Evolutionary conservation across 2,888 invertebrate species (phyloP), one percentile per base, ranked within the genome.

Genomic region (Trichopria drosophilae): DNA sequence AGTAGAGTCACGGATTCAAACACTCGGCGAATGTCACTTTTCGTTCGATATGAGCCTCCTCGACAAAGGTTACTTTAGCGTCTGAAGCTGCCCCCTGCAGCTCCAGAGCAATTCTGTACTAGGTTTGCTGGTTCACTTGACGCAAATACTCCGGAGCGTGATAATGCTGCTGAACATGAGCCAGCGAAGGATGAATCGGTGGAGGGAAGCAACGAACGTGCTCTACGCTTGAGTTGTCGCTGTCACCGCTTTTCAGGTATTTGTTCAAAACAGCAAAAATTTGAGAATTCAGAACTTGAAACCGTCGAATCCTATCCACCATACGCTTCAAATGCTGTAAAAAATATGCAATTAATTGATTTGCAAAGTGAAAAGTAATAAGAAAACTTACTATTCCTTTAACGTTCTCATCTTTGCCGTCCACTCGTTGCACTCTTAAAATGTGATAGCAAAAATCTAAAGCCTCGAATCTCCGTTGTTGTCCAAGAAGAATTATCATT

Each of bases 401-500:
- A 20, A 95, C 91, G 50, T 86, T 83, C 69, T 96, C 95, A 72
- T 97, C 95, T 75, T 96, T 96, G 59, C 93, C 92, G 74, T 98
- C 97, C 0, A 95, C 94, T 26, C 95, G 80, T 76, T 98, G 97
- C 7, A 98, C 95, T 55, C 95, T 79, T 55, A 98, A 82, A 65
- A 99, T 91, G 76, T 99, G 98, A 78, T 99, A 99, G 78, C 94
- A 96, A 80, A 98, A 98, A 80, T 99, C 99, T 32, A 98, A 82
- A 2, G 95, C 94, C 73, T 99, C 97, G 76, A 98, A 99, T 52
- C 97, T 81, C 35, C 94, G 80, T 78, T 98, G 96, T 70, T 99
- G 98, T 0, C 94, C 94, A 26, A 99, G 80, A 31, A 99, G 80
- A 3, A 93, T 89, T 56, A 99, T 93, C 82, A 99, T 92, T 9